Percentiles rank a stretch among this genome's conserved stretches.
Evolutionary conservation across 1,140 invertebrate species (phyloP).

Genomic region (Cryptotermes secundus): DNA sequence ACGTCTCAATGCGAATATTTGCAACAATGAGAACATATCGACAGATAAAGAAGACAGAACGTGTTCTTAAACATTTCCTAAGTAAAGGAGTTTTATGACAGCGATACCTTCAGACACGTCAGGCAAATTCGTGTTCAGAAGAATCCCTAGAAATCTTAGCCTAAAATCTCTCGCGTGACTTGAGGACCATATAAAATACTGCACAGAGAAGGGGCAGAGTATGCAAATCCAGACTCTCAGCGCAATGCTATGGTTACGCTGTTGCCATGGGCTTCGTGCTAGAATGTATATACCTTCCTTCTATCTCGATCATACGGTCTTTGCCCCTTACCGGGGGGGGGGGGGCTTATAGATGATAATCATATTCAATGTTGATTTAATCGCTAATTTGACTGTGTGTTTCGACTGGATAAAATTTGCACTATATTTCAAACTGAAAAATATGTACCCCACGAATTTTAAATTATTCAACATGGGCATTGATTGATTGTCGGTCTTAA

Average conservation of each 20-base stretch:
- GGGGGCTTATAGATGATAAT: no score
- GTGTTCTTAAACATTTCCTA: background rate
- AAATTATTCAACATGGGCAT: no score
- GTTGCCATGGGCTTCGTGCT: background rate
- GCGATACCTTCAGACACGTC: background rate
- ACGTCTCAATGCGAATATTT: no score
- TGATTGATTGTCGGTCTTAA: no score
- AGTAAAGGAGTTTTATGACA: background rate
- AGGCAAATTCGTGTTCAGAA: background rate
- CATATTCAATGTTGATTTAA: no score
- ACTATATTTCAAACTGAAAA: no score
- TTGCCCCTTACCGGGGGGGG: background rate
- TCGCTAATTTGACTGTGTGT: no score
- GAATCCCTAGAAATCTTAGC: background rate
- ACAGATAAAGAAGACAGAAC: no score
- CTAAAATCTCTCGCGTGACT: background rate
- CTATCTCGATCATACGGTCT: background rate
- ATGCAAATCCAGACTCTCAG: background rate
- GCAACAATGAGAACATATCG: no score
- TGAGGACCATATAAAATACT: background rate
- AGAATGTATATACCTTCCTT: background rate
- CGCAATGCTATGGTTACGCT: background rate
- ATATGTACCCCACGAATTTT: no score
- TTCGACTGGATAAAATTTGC: no score
- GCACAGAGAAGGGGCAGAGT: background rate